Evolutionary conservation across 2,888 invertebrate genomes (phyloP), one percentile per base, ranked within the genome.

Genomic region (Asteroscopus sphinx): DNA sequence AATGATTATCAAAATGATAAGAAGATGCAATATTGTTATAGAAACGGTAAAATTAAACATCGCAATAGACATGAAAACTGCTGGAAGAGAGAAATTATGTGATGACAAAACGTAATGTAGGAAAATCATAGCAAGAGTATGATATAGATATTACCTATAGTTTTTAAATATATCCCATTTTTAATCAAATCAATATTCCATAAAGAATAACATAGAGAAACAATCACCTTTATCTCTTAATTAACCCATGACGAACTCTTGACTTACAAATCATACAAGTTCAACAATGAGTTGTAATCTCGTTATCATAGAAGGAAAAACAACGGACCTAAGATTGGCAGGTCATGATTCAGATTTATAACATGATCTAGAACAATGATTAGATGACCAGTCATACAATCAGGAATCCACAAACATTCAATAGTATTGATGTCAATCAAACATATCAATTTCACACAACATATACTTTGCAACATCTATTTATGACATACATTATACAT

Each of bases 361-460:
- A 8, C 25, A 33, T 16, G 11, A 35, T 45, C 6, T 28, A 45
- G 48, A 53, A 69, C 48, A 59, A 61, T 66, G 42, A 69, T 40
- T 57, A 53, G 39, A 53, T 49, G 53, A 53, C 12, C 13, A 47
- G 48, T 55, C 30, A 62, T 17, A 32, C 12, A 37, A 41, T 36
- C 45, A 67, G 46, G 62, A 67, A 62, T 62, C 53, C 57, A 73
- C 68, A 71, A 57, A 67, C 55, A 48, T 36, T 33, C 40, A 15
- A 41, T 52, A 44, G 42, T 48, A 53, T 60, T 26, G 36, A 48
- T 68, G 13, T 51, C 59, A 72, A 35, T 41, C 40, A 25, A 46
- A 30, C 46, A 63, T 47, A 51, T 46, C 45, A 64, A 5, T 59
- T 44, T 41, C 37, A 52, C n/a, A 17, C 21, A 16, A 41, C 40